A percentile compares a stretch with the other conserved stretches of the same genome.
Evolutionary conservation across 2,797 vertebrate genomes (phyloP).

Genomic region (Myotis daubentonii): DNA sequence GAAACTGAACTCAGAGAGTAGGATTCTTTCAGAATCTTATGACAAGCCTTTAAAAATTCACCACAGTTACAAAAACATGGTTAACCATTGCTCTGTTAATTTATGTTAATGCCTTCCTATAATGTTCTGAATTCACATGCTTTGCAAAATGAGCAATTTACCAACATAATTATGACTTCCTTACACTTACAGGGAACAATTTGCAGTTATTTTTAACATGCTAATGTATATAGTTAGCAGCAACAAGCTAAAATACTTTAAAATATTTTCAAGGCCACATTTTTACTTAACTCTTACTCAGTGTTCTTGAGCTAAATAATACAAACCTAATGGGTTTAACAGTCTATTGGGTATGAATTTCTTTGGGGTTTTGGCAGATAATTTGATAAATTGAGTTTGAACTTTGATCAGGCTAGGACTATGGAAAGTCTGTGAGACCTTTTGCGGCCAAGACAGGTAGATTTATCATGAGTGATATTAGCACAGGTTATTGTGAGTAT

Average conservation of each 20-base stretch:
- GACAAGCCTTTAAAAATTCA: constrained; percentile 35
- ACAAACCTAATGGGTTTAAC: constrained; percentile 16
- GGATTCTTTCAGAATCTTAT: constrained; percentile 43
- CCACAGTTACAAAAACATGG: neutral
- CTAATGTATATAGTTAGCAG: neutral
- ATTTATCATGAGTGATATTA: constrained; percentile 34
- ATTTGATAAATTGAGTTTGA: constrained; percentile 37
- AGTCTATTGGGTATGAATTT: neutral
- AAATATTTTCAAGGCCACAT: constrained; percentile 31
- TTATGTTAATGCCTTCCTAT: neutral
- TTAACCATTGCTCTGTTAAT: constrained; percentile 25
- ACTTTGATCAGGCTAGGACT: neutral
- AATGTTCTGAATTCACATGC: neutral
- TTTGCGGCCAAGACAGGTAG: constrained; percentile 23
- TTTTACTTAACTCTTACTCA: constrained; percentile 48
- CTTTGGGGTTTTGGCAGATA: constrained; percentile 41
- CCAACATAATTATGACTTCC: constrained; percentile 31
- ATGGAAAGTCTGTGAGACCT: constrained; percentile 19
- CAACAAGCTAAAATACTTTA: neutral
- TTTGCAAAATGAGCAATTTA: constrained; percentile 45
- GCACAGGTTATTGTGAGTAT: neutral
- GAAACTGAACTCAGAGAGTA: constrained; percentile 24
- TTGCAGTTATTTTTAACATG: constrained; percentile 18
- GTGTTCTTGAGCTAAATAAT: constrained; percentile 20
- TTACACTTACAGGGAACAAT: constrained; percentile 34